These are phyloP conservation scores for Vespertilio murinus DNA, from an alignment of 2,797 vertebrate species.

Conservation along the genomic window DNA sequence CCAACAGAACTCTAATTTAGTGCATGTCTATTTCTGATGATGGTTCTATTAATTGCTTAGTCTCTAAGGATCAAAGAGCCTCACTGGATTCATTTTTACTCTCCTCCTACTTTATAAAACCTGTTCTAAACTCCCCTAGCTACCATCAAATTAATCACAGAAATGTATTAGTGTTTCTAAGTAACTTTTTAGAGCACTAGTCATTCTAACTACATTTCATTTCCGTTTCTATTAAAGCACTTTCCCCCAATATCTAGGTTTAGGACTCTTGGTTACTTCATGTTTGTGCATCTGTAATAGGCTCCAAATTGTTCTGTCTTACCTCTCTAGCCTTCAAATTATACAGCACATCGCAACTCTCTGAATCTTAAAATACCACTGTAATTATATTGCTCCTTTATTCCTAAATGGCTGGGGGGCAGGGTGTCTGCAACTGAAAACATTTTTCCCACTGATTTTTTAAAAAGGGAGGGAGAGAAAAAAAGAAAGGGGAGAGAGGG, in stretches of 20 bases:
- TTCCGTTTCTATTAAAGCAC: not conserved
- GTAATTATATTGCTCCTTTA: not conserved
- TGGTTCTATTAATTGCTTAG: not conserved
- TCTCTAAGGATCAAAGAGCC: not conserved
- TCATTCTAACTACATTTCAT: not conserved
- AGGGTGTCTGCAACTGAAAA: too few relatives aligned
- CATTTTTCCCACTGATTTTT: too few relatives aligned
- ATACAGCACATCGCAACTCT: not conserved
- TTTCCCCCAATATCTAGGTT: not conserved
- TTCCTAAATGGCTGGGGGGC: not conserved
- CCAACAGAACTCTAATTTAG: not conserved
- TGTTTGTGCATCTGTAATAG: not conserved
- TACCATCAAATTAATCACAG: conserved; percentile 4
- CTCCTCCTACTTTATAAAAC: not conserved
- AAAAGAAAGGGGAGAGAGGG: too few relatives aligned
- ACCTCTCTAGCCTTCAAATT: not conserved
- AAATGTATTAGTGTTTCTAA: conserved; percentile 13
- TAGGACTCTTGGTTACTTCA: not conserved
- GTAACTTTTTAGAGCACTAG: not conserved
- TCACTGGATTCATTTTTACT: not conserved
- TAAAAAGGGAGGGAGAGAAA: too few relatives aligned
- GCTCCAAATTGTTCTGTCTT: not conserved
- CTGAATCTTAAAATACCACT: not conserved
- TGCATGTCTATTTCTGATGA: not conserved
- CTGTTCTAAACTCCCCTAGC: not conserved